These are phyloP conservation scores for Rhineura floridana DNA, from an alignment of 2,113 vertebrate genomes.

Conservation along the genomic window DNA sequence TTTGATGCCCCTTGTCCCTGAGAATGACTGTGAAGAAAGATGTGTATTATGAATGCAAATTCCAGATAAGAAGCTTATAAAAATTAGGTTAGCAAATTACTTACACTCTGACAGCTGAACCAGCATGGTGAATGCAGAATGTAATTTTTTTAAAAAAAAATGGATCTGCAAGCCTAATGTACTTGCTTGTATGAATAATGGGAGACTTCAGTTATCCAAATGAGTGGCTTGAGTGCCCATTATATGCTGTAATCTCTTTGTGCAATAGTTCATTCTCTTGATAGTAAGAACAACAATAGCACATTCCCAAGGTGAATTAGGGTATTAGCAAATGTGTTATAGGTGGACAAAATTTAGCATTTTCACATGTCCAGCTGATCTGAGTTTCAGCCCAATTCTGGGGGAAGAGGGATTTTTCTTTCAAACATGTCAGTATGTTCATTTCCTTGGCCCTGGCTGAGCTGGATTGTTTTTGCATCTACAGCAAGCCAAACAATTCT, in stretches of 20 bases:
- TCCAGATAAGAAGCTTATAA: constrained; percentile 50
- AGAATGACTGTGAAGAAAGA: constrained; percentile 45
- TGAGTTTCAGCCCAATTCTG: not conserved
- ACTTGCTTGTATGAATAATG: constrained; percentile 30
- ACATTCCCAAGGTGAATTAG: not conserved
- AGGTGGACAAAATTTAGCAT: not conserved
- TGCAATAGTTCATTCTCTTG: not conserved
- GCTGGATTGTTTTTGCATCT: not conserved
- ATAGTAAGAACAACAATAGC: not conserved
- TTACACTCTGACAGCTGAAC: constrained; percentile 43
- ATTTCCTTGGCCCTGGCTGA: not conserved
- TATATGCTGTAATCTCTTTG: not conserved
- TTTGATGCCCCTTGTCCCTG: not conserved
- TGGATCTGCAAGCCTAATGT: constrained; percentile 4
- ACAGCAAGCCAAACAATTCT: not conserved
- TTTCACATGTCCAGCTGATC: not conserved
- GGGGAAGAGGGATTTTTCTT: not conserved
- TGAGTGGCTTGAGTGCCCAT: constrained; percentile 24
- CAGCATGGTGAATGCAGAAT: constrained; percentile 8
- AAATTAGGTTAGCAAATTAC: constrained; percentile 38
- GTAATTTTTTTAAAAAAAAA: not conserved
- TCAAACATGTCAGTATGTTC: not conserved
- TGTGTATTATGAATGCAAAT: constrained; percentile 50
- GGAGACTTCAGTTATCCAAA: constrained; percentile 19
- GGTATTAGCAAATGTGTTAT: constrained; percentile 15